Evolutionary conservation across 2,113 vertebrate genomes (phyloP).

Genomic region (Platysternon megacephalum): DNA sequence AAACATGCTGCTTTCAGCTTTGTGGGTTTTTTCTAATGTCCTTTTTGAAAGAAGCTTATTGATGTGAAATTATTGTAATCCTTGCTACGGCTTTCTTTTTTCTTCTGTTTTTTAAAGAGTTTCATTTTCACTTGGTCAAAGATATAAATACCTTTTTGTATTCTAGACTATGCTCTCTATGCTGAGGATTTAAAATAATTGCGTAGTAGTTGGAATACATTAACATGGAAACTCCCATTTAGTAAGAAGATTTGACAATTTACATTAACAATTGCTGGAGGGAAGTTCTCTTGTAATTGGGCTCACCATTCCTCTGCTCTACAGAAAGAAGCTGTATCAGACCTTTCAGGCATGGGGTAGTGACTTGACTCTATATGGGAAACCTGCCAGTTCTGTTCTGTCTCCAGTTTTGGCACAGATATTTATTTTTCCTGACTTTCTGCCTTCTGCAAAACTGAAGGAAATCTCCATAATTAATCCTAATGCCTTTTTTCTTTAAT

Average conservation of each 20-base stretch:
- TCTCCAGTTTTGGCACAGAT: background rate
- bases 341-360: background rate
- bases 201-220: background rate
- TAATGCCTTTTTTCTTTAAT: background rate
- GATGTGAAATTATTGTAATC: background rate
- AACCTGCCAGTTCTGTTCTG: background rate
- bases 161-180: background rate
- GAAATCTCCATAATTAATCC: background rate
- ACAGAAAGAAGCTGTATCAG: background rate
- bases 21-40: background rate
- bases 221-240: background rate
- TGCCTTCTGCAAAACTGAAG: background rate
- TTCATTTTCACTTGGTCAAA: background rate
- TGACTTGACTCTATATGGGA: background rate
- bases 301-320: background rate
- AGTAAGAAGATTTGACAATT: background rate
- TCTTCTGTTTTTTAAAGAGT: background rate
- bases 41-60: background rate
- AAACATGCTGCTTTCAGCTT: background rate
- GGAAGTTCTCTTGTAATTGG: background rate
- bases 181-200: background rate
- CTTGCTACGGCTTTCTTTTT: background rate
- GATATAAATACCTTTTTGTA: background rate
- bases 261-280: background rate
- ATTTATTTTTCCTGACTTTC: background rate